Conservation (phyloP, 2,888 invertebrate genomes). For the Molorchus minor region DNA sequence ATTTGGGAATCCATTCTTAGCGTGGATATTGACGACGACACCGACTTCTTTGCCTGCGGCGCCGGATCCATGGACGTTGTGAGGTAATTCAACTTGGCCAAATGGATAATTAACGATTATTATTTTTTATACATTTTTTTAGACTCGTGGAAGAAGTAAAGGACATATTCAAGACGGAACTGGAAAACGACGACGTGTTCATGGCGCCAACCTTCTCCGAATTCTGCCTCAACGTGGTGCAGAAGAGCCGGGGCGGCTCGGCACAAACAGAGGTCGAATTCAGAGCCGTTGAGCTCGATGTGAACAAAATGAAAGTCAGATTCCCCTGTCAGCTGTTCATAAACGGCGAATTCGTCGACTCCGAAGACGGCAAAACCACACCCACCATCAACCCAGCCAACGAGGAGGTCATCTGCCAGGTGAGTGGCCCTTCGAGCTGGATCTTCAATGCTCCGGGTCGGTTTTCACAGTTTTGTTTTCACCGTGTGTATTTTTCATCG, state of each 20-base stretch:
- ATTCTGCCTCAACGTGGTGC: constrained; percentile 75
- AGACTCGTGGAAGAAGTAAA: constrained; percentile 92
- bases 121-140: constrained; percentile 10
- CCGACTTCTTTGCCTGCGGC: constrained; percentile 93
- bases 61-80: constrained; percentile 99
- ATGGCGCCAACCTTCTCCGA: constrained; percentile 91
- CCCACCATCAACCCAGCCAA: constrained; percentile 85
- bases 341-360: constrained; percentile 87
- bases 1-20: constrained; percentile 90
- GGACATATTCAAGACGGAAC: constrained; percentile 76
- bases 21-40: constrained; percentile 76
- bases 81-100: constrained; percentile 62
- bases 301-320: constrained; percentile 84
- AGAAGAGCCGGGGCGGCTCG: constrained; percentile 71
- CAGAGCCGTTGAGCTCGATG: constrained; percentile 78
- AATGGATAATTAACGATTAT: background rate
- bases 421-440: constrained; percentile 48
- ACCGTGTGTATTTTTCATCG: background rate
- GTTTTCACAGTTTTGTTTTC: too few species aligned
- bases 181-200: constrained; percentile 91
- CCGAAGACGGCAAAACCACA: constrained; percentile 72
- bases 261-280: constrained; percentile 70
- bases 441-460: too few species aligned
- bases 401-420: constrained; percentile 81
- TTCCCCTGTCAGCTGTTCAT: constrained; percentile 94